These are phyloP conservation scores for Natrix natrix DNA, from an alignment of 2,797 vertebrate genomes.

Conservation along the genomic window DNA sequence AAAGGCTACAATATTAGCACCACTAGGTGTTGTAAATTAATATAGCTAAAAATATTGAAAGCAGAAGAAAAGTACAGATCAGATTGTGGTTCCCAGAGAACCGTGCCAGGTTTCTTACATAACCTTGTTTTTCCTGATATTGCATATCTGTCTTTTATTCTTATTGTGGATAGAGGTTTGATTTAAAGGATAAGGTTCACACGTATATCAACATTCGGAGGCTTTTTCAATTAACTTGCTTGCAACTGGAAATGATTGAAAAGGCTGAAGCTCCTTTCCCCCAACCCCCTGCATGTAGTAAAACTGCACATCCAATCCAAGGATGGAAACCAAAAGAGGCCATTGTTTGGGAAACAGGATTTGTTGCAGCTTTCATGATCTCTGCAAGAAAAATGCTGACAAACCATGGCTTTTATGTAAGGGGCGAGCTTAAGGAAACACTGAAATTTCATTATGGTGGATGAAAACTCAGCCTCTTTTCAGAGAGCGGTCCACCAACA, in stretches of 20 bases:
- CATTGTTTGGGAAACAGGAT: background rate
- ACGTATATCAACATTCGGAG: background rate
- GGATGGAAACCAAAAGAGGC: background rate
- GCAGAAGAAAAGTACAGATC: background rate
- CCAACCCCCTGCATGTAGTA: background rate
- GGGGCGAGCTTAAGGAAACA: background rate
- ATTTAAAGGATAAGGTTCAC: slow-evolving; percentile 14
- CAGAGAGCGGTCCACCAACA: background rate
- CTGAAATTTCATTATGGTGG: background rate
- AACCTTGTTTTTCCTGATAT: background rate
- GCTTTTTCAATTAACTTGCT: background rate
- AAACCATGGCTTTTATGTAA: background rate
- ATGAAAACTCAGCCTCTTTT: background rate
- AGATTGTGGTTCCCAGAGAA: background rate
- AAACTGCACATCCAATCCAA: background rate
- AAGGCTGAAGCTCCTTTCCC: background rate
- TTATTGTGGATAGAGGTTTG: slow-evolving; percentile 15
- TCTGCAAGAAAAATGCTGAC: background rate
- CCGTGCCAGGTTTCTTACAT: slow-evolving; percentile 3
- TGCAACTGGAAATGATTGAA: background rate
- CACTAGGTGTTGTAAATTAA: background rate
- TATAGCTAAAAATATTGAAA: background rate
- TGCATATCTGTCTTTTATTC: background rate
- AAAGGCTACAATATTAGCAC: background rate
- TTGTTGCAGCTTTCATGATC: background rate